Base-by-base conservation (phyloP, 1,140 invertebrate genomes). In the Archegozetes longisetosus region DNA sequence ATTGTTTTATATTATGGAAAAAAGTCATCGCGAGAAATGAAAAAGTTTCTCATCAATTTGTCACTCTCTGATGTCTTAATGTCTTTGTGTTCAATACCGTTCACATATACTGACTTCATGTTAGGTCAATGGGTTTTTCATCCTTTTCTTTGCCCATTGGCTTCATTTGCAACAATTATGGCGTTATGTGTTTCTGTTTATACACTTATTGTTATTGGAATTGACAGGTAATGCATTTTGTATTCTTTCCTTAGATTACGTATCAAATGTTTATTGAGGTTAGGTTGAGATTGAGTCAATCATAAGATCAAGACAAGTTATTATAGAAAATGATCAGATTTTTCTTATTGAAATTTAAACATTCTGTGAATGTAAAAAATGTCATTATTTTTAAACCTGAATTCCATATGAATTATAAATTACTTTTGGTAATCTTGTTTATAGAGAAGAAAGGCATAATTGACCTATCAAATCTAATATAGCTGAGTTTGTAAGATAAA, bases 41-140 rank as follows among this genome's bases (percentile, higher is more conserved):
- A 70, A 46, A 68, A 66, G 4, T 74, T 72, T 58, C 68, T 74
- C 3, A 68, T 74, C 55, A 74, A 74, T 62, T 59, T 74, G 50
- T 71, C 73, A 0, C 62, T 72, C 12, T 70, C 71, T n/a, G 73
- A 74, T 55, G 65, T 74, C 48, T 68, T 67, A 26, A 73, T 74
- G 73, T 70, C 72, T 0, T 61, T 70, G 0, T 74, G 74, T 61
- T 74, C 70, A 23, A 74, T 74, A 14, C 73, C 73, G 1, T 74
- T 74, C 65, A 73, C 73, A 3, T 74, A 73, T 58, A 73, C 72
- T 9, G 68, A 69, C 64, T 74, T 72, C 60, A 71, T 73, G 66
- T 63, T 72, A 9, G 70, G 71, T 25, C 61, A 69, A 6, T 74
- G 72, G 72, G 66, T 73, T 12, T 74, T 74, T 56, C 64, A 65